Conservation (phyloP, 2,113 vertebrate genomes). For the Syngnathoides biaculeatus region DNA sequence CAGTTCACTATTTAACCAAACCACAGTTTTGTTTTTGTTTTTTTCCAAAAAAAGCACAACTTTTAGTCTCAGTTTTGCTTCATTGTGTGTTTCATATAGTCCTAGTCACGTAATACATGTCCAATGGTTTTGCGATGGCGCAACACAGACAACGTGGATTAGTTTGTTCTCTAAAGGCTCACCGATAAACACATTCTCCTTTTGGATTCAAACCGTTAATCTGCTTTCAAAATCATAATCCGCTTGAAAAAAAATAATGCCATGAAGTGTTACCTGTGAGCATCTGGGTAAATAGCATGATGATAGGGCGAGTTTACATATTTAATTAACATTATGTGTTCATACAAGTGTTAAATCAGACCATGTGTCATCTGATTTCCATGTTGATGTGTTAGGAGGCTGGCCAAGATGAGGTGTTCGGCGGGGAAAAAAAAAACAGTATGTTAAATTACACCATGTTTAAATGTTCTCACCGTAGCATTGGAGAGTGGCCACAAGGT, state of each 20-base stretch:
- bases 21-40: too few species aligned
- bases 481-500: conserved; percentile 24
- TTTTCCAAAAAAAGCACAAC: conserved; percentile 1
- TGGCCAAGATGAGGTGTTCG: background rate
- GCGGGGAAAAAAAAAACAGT: background rate
- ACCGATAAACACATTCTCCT: background rate
- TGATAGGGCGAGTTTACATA: background rate
- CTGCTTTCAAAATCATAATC: conserved; percentile 2
- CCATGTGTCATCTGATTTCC: conserved; percentile 3
- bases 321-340: background rate
- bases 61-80: conserved; percentile 1
- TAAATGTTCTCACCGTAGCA: conserved; percentile 29
- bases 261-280: conserved; percentile 2
- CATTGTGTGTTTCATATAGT: conserved; percentile 1
- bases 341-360: background rate
- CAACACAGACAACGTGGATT: background rate
- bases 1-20: background rate
- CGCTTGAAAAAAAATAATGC: background rate
- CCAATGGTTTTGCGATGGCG: background rate
- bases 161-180: conserved; percentile 5
- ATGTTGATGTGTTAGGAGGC: background rate
- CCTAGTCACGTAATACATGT: background rate
- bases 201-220: background rate
- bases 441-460: conserved; percentile 9
- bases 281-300: conserved; percentile 7